Conservation (phyloP, 1,140 invertebrate species). For the Gryllus bimaculatus region DNA sequence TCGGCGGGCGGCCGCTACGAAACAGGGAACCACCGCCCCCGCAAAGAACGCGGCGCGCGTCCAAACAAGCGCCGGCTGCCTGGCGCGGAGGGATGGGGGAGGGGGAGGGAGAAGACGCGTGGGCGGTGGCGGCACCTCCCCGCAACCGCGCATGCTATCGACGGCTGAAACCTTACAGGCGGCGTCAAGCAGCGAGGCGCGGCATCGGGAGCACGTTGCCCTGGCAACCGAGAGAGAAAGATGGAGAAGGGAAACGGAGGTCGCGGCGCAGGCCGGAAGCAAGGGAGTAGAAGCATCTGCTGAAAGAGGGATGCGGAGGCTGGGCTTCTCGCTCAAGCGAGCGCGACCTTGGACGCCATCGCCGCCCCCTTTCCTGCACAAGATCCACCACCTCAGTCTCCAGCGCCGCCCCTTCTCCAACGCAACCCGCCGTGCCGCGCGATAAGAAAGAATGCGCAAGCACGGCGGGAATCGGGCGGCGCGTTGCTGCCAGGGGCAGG, state of each 20-base stretch:
- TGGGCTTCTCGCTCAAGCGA: background rate
- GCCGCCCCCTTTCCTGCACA: background rate
- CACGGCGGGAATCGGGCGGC: background rate
- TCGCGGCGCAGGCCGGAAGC: no score
- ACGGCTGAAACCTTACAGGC: background rate
- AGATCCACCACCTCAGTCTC: no score
- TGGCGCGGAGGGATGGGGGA: no score
- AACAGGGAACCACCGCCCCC: no score
- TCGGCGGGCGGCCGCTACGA: no score
- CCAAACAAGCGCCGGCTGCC: background rate
- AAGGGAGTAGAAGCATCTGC: no score
- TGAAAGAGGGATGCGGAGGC: no score
- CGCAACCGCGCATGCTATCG: background rate
- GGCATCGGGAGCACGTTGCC: background rate
- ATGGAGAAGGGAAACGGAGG: background rate
- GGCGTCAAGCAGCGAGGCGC: no score
- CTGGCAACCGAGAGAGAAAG: background rate
- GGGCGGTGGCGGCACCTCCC: no score
- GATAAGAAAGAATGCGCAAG: background rate
- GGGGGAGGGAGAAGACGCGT: no score
- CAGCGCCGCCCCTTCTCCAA: background rate
- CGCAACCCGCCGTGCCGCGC: background rate
- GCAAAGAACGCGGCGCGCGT: no score
- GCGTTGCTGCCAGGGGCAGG: no score
- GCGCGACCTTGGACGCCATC: background rate